A percentile compares a stretch with the other conserved stretches of the same genome.
phyloP scores from a whole-genome alignment of 2,888 invertebrate genomes.

The Scotopteryx bipunctaria region DNA sequence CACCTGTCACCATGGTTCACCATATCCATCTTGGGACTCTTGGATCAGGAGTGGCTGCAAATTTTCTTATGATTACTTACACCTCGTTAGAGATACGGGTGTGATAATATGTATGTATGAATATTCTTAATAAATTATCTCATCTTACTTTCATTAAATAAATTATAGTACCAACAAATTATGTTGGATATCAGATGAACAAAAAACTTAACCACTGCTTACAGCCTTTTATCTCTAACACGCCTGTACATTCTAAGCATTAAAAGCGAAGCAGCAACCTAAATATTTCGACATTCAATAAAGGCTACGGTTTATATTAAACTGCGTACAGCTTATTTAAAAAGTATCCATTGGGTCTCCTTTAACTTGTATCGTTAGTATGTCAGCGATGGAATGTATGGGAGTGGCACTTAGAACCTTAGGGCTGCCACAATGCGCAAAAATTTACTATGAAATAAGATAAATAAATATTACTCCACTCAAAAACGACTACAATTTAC shows the following conservation, averaged over 20 bases:
- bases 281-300: conserved; percentile 27
- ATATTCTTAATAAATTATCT: too few relatives aligned
- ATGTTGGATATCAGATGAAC: too few relatives aligned
- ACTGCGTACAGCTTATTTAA: conserved; percentile 14
- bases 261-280: conserved; percentile 15
- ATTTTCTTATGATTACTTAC: too few relatives aligned
- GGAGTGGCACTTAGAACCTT: conserved; percentile 52
- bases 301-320: conserved; percentile 5
- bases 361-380: conserved; percentile 41
- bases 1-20: too few relatives aligned
- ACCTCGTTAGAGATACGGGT: too few relatives aligned
- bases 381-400: conserved; percentile 66
- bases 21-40: too few relatives aligned
- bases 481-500: neutral
- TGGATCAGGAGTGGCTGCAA: too few relatives aligned
- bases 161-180: too few relatives aligned
- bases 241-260: conserved; percentile 6
- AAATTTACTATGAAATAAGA: too few relatives aligned
- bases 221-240: conserved; percentile 7
- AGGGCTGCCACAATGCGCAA: conserved; percentile 32
- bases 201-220: neutral
- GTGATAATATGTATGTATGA: too few relatives aligned
- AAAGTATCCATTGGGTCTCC: conserved; percentile 19
- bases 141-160: too few relatives aligned
- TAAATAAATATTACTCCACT: too few relatives aligned